A percentile compares a stretch with the other conserved stretches of the same genome.
phyloP scores from a whole-genome alignment of 2,797 vertebrate species.

The Poecilia gillii region DNA sequence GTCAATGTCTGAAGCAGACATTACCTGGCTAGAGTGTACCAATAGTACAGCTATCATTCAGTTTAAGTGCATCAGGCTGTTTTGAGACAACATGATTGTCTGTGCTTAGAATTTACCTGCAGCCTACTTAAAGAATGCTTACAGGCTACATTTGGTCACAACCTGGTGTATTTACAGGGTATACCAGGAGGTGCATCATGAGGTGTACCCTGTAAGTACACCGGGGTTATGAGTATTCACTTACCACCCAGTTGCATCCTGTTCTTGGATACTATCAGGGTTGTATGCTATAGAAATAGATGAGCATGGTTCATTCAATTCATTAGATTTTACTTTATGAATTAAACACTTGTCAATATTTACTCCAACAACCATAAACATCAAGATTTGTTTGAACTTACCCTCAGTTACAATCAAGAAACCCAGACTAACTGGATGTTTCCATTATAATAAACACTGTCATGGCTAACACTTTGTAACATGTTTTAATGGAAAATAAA shows the following conservation, averaged over 20 bases:
- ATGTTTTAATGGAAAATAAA: background rate
- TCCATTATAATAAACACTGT: background rate
- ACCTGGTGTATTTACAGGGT: background rate
- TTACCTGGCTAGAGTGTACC: background rate
- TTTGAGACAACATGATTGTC: background rate
- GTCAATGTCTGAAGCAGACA: background rate
- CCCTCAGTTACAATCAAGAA: background rate
- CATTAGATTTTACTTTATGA: background rate
- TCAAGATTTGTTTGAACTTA: background rate
- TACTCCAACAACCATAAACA: background rate
- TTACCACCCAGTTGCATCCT: background rate
- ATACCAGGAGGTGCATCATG: background rate
- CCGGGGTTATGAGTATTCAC: background rate
- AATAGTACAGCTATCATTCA: background rate
- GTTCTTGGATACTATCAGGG: background rate
- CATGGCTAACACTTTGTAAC: background rate
- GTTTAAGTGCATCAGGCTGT: background rate
- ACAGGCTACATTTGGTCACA: background rate
- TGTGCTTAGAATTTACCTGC: background rate
- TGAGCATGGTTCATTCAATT: background rate
- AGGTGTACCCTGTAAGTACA: no score
- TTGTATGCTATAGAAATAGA: background rate
- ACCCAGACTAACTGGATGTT: background rate
- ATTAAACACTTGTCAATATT: background rate
- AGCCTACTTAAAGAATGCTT: background rate